A percentile compares a stretch with the other conserved stretches of the same genome.
phyloP scores from a whole-genome alignment of 1,140 invertebrate genomes.

The Aricia agestis region DNA sequence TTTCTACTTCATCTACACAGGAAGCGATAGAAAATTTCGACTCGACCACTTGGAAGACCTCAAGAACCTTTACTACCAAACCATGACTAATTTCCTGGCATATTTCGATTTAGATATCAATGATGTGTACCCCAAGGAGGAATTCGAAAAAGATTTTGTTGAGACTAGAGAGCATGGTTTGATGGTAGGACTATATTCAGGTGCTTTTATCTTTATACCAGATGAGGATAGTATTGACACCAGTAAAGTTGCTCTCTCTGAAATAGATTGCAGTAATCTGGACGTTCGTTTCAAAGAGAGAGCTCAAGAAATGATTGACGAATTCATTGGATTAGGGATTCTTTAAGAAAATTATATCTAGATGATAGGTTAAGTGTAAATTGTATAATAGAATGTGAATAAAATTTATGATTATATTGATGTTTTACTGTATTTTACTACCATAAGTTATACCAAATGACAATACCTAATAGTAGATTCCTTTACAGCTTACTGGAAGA shows the following conservation, averaged over 20 bases:
- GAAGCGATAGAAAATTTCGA: constrained; percentile 39
- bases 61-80: constrained; percentile 31
- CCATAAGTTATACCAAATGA: too few species aligned
- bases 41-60: constrained; percentile 35
- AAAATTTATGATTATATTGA: too few species aligned
- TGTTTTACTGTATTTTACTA: too few species aligned
- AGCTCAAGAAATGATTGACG: constrained; percentile 15
- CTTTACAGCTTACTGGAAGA: too few species aligned
- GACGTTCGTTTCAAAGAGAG: constrained; percentile 9
- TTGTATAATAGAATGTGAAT: too few species aligned
- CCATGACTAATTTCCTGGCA: constrained; percentile 36
- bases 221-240: not conserved
- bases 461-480: too few species aligned
- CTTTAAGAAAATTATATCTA: not conserved
- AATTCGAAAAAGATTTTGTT: constrained; percentile 21
- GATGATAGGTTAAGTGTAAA: too few species aligned
- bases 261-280: constrained; percentile 16
- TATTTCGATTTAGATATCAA: constrained; percentile 30
- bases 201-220: constrained; percentile 9
- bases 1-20: constrained; percentile 38
- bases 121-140: constrained; percentile 19
- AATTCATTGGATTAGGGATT: constrained; percentile 4
- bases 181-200: not conserved
- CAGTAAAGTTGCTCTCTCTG: not conserved
- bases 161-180: constrained; percentile 17